Conservation (phyloP, 2,888 invertebrate species). For the Himalopsyche japonica region DNA sequence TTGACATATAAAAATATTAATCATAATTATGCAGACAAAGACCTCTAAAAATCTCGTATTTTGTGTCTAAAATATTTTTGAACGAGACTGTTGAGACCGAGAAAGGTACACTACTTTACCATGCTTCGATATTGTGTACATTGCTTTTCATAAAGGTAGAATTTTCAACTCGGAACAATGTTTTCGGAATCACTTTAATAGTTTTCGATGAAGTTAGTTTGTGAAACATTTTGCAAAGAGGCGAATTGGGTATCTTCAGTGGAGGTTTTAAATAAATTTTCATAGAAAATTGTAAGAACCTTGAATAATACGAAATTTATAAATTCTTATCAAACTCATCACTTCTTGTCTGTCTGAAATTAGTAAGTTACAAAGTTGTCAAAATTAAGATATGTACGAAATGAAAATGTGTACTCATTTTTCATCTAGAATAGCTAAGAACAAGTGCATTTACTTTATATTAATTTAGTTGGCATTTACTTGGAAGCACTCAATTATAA, state of each 20-base stretch:
- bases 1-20: no score
- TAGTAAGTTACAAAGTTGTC: no score
- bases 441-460: no score
- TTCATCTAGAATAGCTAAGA: no score
- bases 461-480: no score
- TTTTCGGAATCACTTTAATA: not conserved
- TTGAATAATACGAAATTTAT: not conserved
- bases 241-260: not conserved
- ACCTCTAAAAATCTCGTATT: not conserved
- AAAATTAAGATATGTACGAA: no score
- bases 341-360: no score
- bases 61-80: not conserved
- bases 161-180: not conserved
- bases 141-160: not conserved
- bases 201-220: not conserved
- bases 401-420: no score
- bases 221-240: not conserved
- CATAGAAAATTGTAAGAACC: not conserved
- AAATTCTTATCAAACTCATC: no score
- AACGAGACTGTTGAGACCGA: not conserved
- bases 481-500: no score
- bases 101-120: not conserved
- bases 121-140: not conserved
- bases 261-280: not conserved
- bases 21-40: no score